Percentiles rank a stretch among this genome's conserved stretches.
These are phyloP conservation scores for Montipora capricornis DNA, from an alignment of 64 coral and sea anemone species.

Conservation along the genomic window DNA sequence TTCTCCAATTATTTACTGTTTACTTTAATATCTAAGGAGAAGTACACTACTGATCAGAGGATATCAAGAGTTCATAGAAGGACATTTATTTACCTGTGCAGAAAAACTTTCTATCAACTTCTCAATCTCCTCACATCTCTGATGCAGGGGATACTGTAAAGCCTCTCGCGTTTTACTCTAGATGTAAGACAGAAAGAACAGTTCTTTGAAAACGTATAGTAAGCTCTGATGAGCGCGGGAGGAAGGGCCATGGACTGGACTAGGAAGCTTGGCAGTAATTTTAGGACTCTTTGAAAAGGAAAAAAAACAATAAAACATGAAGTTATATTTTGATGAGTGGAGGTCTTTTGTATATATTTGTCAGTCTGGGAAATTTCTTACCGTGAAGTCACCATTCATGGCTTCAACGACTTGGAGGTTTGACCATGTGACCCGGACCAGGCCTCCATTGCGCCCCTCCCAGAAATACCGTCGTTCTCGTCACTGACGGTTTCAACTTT, in stretches of 20 bases:
- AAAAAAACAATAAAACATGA: no score
- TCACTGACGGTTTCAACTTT: no score
- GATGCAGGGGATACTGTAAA: constrained; percentile 37
- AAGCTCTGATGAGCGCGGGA: no score
- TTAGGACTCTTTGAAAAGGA: not conserved
- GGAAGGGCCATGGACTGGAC: not conserved
- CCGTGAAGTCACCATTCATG: constrained; percentile 39
- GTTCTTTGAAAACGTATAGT: not conserved
- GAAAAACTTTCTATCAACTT: constrained; percentile 60
- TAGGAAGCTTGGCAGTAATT: not conserved
- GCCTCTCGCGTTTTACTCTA: constrained; percentile 53
- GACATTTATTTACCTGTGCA: constrained; percentile 21
- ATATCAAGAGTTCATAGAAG: no score
- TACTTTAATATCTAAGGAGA: no score
- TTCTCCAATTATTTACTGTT: no score
- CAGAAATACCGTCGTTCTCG: not conserved
- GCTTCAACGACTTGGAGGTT: not conserved
- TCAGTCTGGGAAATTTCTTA: not conserved
- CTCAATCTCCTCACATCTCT: constrained; percentile 71
- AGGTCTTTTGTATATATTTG: no score
- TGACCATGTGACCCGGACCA: constrained; percentile 31
- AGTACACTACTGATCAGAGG: no score
- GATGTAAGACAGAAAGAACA: not conserved
- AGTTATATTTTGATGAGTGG: no score
- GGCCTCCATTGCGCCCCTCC: constrained; percentile 32